Evolutionary conservation across 1,140 invertebrate genomes (phyloP).

Genomic region (Gerris buenoi): DNA sequence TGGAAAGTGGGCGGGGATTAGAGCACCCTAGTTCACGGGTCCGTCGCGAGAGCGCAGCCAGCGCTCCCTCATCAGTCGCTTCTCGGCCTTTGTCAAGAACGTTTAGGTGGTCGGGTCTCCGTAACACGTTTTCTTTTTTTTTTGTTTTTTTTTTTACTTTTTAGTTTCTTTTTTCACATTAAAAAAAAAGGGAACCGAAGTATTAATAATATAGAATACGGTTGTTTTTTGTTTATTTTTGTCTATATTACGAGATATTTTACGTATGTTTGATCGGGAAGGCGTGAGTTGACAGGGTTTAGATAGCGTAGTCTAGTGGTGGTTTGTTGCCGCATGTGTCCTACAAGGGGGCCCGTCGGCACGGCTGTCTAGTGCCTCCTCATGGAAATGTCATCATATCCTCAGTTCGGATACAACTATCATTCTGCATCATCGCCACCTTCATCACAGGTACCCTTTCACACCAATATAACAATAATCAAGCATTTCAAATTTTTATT

Average conservation of each 20-base stretch:
- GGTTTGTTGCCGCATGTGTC: background rate
- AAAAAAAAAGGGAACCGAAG: no score
- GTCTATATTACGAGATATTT: no score
- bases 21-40: background rate
- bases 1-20: background rate
- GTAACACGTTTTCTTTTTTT: background rate
- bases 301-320: no score
- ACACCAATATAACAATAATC: background rate
- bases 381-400: constrained; percentile 53
- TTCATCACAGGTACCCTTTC: constrained; percentile 22
- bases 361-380: background rate
- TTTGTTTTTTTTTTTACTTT: background rate
- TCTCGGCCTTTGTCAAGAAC: background rate
- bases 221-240: no score
- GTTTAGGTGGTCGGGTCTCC: background rate
- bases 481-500: no score
- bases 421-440: constrained; percentile 32
- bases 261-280: no score
- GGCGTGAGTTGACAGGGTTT: no score
- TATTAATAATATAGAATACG: no score
- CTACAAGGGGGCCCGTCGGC: background rate
- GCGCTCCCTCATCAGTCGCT: background rate
- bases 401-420: constrained; percentile 68
- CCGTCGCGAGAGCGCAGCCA: background rate
- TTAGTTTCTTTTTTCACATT: background rate